Evolutionary conservation across 1,140 invertebrate species (phyloP), one percentile per base, ranked within the genome.

Genomic region (Lordiphosa collinella): DNA sequence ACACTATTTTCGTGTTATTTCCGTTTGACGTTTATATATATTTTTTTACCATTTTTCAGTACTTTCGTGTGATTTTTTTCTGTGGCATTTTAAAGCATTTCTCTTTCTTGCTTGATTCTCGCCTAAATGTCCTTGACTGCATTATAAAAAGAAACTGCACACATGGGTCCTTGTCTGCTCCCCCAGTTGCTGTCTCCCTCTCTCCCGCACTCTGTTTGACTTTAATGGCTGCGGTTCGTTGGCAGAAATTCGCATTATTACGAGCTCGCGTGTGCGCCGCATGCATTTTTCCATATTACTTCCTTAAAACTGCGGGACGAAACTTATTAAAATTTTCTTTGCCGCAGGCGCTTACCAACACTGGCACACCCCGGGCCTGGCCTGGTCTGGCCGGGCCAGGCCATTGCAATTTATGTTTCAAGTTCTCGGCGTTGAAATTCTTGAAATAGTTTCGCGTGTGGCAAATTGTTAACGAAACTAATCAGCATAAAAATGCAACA

Each of bases 381-480:
- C 22, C 22, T 25, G 22, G 16, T 18, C 16, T 18, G 12, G 56
- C 58, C 43, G 46, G 34, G 31, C 52, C 14, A 14, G 38, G 49
- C 32, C 58, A 43, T 12, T 66, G 59, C 74, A 55, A 75, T 71
- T 75, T 80, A 80, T 82, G 76, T 66, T 82, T 63, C 44, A 71
- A 68, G 71, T 72, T 71, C 25, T 59, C 43, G 36, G 14, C 22
- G 47, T 14, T 62, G 52, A 76, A 75, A 80, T 82, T 82, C 71
- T 57, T 69, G 52, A 80, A 80, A 80, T 80, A 80, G 76, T 80
- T 80, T 80, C 78, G 76, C 76, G 78, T 82, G 78, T 64, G 64
- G 59, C 41, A 82, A 82, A 82, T 84, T 78, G 68, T 84, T 82
- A 84, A 84, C 72, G 57, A 63, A 65, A 60, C 79, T 84, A 82